Percentiles rank a stretch among this genome's conserved stretches.
phyloP scores from a whole-genome alignment of 1,140 invertebrate genomes.

The Portunus trituberculatus region DNA sequence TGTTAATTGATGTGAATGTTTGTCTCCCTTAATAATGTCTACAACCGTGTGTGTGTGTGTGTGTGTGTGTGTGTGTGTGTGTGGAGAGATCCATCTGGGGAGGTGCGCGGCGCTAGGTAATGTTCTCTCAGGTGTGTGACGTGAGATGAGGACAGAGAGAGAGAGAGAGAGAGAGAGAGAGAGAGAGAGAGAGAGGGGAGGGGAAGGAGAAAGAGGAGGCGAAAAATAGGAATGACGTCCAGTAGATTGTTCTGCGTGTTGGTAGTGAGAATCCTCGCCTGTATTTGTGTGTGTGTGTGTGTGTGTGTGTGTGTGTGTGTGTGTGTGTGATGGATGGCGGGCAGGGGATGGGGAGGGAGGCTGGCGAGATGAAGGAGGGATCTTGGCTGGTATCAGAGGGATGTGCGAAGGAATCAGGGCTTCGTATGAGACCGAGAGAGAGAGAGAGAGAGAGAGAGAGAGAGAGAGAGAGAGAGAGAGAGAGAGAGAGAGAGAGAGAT shows the following conservation, averaged over 20 bases:
- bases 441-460: neutral
- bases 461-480: constrained; percentile 4
- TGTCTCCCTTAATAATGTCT: neutral
- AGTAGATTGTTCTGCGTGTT: neutral
- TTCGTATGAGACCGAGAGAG: neutral
- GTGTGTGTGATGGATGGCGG: neutral
- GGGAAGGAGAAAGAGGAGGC: neutral
- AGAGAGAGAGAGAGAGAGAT: neutral
- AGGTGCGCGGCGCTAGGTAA: no score
- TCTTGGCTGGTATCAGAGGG: neutral
- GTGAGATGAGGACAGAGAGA: neutral
- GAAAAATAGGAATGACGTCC: neutral
- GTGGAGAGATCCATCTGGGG: neutral
- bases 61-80: constrained; percentile 20
- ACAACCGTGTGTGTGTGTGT: neutral
- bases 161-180: neutral
- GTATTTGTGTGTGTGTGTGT: neutral
- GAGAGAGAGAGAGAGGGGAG: neutral
- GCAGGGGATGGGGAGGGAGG: neutral
- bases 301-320: constrained; percentile 6
- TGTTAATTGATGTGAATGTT: neutral
- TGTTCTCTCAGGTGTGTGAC: neutral
- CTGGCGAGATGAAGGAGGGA: neutral
- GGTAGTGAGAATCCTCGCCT: neutral
- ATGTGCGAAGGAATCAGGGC: neutral